Conservation (phyloP, 1,140 invertebrate genomes). For the Macrocentrus cingulum region DNA sequence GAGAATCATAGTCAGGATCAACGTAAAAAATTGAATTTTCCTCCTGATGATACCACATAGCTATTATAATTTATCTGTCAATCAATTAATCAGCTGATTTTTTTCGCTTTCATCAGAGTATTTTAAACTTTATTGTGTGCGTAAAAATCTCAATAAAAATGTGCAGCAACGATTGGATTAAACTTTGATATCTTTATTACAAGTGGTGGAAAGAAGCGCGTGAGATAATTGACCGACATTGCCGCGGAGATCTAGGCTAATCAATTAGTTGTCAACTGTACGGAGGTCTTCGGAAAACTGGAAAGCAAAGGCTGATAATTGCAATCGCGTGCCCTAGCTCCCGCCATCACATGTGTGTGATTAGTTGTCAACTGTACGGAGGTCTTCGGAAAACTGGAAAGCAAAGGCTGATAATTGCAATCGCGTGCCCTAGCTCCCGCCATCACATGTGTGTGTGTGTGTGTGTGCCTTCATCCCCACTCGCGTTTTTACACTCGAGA, state of each 20-base stretch:
- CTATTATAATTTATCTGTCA: conserved; percentile 7
- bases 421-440: conserved; percentile 6
- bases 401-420: conserved; percentile 35
- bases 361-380: conserved; percentile 28
- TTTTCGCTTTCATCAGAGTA: neutral
- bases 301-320: conserved; percentile 40
- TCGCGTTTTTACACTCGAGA: neutral
- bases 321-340: conserved; percentile 9
- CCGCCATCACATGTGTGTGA: neutral
- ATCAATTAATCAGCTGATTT: conserved; percentile 2
- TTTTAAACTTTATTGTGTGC: neutral
- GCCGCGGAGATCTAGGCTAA: neutral
- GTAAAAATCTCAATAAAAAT: neutral
- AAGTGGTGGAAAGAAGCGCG: too few species aligned
- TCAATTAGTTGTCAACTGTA: conserved; percentile 19
- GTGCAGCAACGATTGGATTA: neutral
- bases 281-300: conserved; percentile 42
- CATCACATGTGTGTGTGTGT: neutral
- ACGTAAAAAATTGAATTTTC: conserved; percentile 45
- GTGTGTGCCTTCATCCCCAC: conserved; percentile 13
- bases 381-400: conserved; percentile 45
- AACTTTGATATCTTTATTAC: neutral
- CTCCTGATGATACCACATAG: conserved; percentile 45
- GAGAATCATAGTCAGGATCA: conserved; percentile 37
- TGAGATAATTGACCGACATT: neutral